Base-by-base conservation (phyloP, 2,888 invertebrate genomes). In the Crossocerus cetratus region DNA sequence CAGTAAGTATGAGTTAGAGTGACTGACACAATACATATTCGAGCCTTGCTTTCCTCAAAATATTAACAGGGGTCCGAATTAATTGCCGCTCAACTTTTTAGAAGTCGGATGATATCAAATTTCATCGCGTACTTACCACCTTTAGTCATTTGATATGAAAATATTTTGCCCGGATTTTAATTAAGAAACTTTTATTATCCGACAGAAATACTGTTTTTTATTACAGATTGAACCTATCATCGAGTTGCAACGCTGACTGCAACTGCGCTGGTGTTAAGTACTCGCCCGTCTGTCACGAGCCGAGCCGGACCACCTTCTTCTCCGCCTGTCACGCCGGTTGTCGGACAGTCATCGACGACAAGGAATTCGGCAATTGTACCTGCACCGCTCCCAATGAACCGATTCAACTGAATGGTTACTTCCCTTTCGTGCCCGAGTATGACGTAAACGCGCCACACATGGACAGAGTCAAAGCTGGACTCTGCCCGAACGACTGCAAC, bases 311-410 rank as follows among this genome's bases (percentile, higher is more conserved):
- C 14, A 93, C 94, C 0, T 95, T 92, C 83, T 95, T 93, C 88
- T 95, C 94, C 0, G 93, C 95, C 0, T 95, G 95, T 81, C 94
- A 94, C 85, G 95, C 95, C 0, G 95, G 95, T 0, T 95, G 95
- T 79, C 91, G 84, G 3, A 83, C 78, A 2, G 75, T 86, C 11
- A 77, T 90, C 20, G 86, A 88, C 63, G 88, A 88, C 53, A 87
- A 83, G 20, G 85, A 82, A 53, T 89, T 87, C 54, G 87, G 88
- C 0, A 83, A 88, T 16, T 90, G 90, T 63, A 84, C 82, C 65
- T 90, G 89, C 65, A 72, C 87, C 2, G 68, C 77, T 8, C 74
- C 42, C 43, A 21, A 60, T 23, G 59, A 66, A 2, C 21, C 69
- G 0, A 23, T 49, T 11, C 20, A 20, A 4, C 8, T 32, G 2